Evolutionary conservation across 2,888 invertebrate species (phyloP).

Genomic region (Iphiclides podalirius): DNA sequence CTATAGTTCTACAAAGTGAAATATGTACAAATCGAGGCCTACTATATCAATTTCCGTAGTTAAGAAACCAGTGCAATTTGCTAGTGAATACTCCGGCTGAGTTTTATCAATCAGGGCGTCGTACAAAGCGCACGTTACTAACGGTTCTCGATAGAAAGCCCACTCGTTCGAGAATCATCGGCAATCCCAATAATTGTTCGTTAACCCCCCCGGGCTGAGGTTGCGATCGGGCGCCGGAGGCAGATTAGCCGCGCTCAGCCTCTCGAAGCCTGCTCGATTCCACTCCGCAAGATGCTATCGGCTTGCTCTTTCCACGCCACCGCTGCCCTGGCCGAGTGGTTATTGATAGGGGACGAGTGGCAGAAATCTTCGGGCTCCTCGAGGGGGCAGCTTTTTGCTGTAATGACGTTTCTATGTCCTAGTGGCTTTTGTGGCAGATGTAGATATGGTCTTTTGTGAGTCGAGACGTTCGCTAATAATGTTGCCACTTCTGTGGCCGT

Average conservation of each 20-base stretch:
- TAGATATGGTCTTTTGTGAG: background rate
- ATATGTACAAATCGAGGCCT: too few species aligned
- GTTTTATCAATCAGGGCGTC: background rate
- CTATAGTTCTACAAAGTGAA: too few species aligned
- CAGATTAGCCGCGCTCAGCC: conserved; percentile 68
- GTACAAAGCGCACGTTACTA: background rate
- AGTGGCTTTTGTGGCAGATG: conserved; percentile 7
- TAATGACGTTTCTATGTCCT: conserved; percentile 22
- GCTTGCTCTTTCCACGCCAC: conserved; percentile 59
- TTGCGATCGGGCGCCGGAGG: conserved; percentile 54
- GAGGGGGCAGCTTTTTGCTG: conserved; percentile 25
- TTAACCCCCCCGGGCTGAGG: conserved; percentile 30
- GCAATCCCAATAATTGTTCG: conserved; percentile 35
- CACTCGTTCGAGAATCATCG: conserved; percentile 17
- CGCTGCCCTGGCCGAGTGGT: conserved; percentile 46
- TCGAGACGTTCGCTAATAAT: background rate
- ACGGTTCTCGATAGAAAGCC: conserved; percentile 17
- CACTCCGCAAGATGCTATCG: conserved; percentile 54
- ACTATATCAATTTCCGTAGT: too few species aligned
- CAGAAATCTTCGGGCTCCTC: conserved; percentile 18
- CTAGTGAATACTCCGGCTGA: too few species aligned
- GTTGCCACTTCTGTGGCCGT: too few species aligned
- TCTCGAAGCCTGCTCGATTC: conserved; percentile 42
- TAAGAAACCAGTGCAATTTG: too few species aligned
- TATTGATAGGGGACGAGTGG: conserved; percentile 53